phyloP scores from a whole-genome alignment of 2,797 vertebrate genomes.

The Poeciliopsis turneri region DNA sequence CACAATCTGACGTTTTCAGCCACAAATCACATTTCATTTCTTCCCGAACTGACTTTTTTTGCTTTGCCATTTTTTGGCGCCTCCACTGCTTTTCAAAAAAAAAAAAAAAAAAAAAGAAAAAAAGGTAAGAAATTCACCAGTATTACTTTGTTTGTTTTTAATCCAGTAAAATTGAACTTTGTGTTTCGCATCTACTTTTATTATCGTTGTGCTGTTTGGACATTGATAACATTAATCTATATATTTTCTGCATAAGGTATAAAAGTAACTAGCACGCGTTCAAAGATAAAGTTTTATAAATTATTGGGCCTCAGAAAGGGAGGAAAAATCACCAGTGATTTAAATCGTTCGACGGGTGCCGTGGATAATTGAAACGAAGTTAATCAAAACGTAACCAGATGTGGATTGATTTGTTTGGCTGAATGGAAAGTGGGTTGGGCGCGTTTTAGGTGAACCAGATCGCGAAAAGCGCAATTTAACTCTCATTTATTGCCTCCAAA shows the following conservation, averaged over 20 bases:
- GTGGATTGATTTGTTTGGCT: constrained; percentile 78
- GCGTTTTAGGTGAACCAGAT: constrained; percentile 66
- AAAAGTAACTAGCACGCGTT: background rate
- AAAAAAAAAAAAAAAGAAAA: too few relatives aligned
- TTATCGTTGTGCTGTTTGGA: background rate
- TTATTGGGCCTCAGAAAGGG: background rate
- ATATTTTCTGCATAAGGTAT: background rate
- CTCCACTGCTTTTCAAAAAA: constrained; percentile 49
- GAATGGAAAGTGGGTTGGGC: constrained; percentile 70
- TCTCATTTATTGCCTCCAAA: constrained; percentile 61
- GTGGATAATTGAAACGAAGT: constrained; percentile 73
- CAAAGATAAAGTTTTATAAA: background rate
- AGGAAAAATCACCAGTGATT: constrained; percentile 1
- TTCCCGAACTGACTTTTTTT: constrained; percentile 29
- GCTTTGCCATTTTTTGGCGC: constrained; percentile 29
- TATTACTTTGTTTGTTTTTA: background rate
- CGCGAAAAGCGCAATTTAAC: constrained; percentile 68
- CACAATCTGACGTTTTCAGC: constrained; percentile 51
- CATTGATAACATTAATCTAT: background rate
- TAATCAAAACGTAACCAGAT: constrained; percentile 84
- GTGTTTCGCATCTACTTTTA: too few relatives aligned
- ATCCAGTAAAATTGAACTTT: constrained; percentile 37
- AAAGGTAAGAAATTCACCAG: constrained; percentile 69
- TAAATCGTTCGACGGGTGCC: constrained; percentile 10
- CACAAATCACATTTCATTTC: constrained; percentile 29